phyloP scores from a whole-genome alignment of 2,797 vertebrate genomes.

The Enteromius fasciolatus region DNA sequence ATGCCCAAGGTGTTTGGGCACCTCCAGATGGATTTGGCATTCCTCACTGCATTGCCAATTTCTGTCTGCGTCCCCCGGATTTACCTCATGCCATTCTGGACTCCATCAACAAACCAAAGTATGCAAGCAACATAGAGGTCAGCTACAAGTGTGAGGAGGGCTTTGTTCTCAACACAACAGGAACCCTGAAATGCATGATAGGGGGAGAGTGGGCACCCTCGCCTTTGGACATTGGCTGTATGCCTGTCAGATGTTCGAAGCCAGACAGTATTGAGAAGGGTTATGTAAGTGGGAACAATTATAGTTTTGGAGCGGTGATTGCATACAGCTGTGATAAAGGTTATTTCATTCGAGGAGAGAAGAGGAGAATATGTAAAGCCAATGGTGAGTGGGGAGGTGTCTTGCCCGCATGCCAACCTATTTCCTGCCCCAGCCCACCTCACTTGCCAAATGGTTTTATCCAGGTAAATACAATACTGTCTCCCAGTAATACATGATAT shows the following conservation, averaged over 20 bases:
- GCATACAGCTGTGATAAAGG: slow-evolving; percentile 95
- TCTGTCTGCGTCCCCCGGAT: slow-evolving; percentile 87
- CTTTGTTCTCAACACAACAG: slow-evolving; percentile 90
- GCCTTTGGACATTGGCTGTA: slow-evolving; percentile 85
- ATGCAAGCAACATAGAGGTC: slow-evolving; percentile 85
- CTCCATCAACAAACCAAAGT: slow-evolving; percentile 88
- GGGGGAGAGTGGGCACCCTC: slow-evolving; percentile 92
- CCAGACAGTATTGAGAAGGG: slow-evolving; percentile 85
- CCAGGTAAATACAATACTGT: slow-evolving; percentile 76
- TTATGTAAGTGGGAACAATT: slow-evolving; percentile 89
- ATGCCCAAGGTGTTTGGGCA: slow-evolving; percentile 89
- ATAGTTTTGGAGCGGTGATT: slow-evolving; percentile 93
- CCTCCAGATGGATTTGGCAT: slow-evolving; percentile 81
- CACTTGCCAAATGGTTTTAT: slow-evolving; percentile 85
- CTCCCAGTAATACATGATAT: not conserved
- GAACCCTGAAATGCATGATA: slow-evolving; percentile 86
- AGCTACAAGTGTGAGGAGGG: slow-evolving; percentile 96
- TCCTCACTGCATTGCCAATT: slow-evolving; percentile 92
- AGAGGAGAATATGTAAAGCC: slow-evolving; percentile 92
- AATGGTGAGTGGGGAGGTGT: slow-evolving; percentile 90
- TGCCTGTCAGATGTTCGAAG: slow-evolving; percentile 90
- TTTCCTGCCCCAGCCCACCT: slow-evolving; percentile 84
- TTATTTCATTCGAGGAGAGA: slow-evolving; percentile 92
- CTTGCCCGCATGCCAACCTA: slow-evolving; percentile 88
- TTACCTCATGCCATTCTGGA: slow-evolving; percentile 90